Base-by-base conservation (phyloP, 92 coral and sea anemone genomes). In the Zoanthus sansibaricus region DNA sequence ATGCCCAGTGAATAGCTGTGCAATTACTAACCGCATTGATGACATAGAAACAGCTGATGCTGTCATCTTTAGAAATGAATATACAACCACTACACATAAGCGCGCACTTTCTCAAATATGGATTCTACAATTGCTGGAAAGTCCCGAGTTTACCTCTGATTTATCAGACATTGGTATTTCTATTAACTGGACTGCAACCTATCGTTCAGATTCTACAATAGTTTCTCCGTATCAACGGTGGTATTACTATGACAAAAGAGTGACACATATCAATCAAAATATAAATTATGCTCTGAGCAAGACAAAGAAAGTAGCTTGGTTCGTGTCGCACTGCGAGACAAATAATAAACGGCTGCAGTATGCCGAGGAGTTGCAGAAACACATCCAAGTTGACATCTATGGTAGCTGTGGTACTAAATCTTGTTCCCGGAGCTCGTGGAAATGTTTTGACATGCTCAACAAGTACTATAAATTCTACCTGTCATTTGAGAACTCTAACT, bases 401-500 rank as follows among this genome's bases (percentile, higher is more conserved):
- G 82, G 82, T 13, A 9, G 0, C 6, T 77, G 82, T 55, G 82
- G 82, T 6, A 77, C n/a, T 8, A 77, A 54, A 33, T 33, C 46
- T 0, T 77, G 82, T 37, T 46, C 82, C 47, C 55, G 31, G 33
- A 9, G 1, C 25, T 5, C 1, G 12, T 1, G 12, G 1, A 56
- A 55, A 33, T 77, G 82, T 56, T 77, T 54, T 16, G 70, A 55
- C 46, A 25, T 77, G 68, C 82, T 77, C 25, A 55, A 25, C 21
- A 83, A 69, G 54, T 77, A 83, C 45, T 83, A 83, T 32, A 83
- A 83, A 59, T 83, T 83, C 9, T 83, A 70, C 77, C 78, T 83
- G 52, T 30, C 87, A 48, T 83, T 83, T 64, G 87, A 83, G 14
- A 83, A 83, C 87, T 33, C 68, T 15, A 83, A 83, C 78, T 83